Percentiles rank a stretch among this genome's conserved stretches.
Conservation (phyloP, 1,140 invertebrate genomes). For the Brachionus plicatilis region DNA sequence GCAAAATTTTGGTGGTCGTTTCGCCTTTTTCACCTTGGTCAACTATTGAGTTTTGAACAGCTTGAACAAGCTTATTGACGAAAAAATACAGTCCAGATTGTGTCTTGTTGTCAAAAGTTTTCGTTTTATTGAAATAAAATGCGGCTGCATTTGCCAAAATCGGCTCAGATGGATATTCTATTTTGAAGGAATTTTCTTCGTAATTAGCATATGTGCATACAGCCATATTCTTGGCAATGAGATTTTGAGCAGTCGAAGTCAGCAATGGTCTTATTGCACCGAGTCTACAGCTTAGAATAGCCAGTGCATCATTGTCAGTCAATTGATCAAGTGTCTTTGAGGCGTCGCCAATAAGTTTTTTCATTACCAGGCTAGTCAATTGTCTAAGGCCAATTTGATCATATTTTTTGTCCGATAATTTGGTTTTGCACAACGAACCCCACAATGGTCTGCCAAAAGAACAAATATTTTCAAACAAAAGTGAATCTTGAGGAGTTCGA, state of each 20-base stretch:
- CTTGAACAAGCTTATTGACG: background rate
- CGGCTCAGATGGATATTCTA: conserved; percentile 3
- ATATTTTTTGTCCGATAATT: background rate
- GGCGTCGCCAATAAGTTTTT: background rate
- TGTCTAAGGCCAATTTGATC: background rate
- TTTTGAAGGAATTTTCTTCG: background rate
- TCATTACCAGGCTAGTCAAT: background rate
- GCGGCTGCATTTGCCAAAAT: background rate
- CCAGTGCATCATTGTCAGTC: background rate
- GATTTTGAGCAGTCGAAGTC: background rate
- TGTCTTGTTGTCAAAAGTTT: background rate
- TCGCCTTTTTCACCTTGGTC: conserved; percentile 20
- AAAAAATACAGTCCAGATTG: background rate
- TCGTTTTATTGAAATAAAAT: background rate
- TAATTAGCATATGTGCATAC: background rate
- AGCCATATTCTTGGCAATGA: background rate
- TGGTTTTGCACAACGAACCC: background rate
- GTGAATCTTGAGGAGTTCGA: background rate
- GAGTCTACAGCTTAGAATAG: background rate
- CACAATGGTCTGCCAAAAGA: background rate
- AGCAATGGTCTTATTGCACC: background rate
- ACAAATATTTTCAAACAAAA: background rate
- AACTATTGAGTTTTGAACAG: background rate
- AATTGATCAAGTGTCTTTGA: background rate
- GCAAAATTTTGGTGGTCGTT: background rate